These are phyloP conservation scores for Distichodus sexfasciatus DNA, from an alignment of 2,797 vertebrate species.

Conservation along the genomic window DNA sequence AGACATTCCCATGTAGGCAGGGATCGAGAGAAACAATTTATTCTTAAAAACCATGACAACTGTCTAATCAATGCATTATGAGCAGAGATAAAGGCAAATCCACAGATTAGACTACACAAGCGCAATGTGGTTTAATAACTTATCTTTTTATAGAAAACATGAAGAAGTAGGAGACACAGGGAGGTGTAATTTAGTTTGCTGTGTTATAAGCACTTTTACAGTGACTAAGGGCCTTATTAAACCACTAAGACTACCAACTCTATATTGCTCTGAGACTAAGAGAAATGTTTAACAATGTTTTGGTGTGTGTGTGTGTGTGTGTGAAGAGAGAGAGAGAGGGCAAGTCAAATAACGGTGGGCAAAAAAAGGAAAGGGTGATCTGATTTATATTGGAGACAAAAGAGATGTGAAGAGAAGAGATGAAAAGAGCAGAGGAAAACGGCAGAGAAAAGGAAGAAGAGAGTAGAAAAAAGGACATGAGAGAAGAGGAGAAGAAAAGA, in stretches of 20 bases:
- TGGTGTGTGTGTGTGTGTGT: background rate
- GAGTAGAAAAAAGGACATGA: background rate
- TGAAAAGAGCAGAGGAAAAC: too few species aligned
- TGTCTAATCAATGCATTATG: too few species aligned
- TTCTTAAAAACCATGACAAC: too few species aligned
- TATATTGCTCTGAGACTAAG: conserved; percentile 50
- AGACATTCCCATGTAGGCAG: too few species aligned
- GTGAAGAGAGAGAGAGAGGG: background rate
- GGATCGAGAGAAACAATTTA: too few species aligned
- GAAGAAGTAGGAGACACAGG: background rate
- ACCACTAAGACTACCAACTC: conserved; percentile 38
- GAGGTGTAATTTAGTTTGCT: background rate
- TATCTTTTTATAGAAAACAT: background rate
- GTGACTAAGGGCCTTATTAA: conserved; percentile 42
- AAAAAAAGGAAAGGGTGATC: too few species aligned
- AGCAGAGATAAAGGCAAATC: too few species aligned
- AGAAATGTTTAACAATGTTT: conserved; percentile 19
- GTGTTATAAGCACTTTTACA: conserved; percentile 30
- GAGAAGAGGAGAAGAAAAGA: background rate
- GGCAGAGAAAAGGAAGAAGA: background rate
- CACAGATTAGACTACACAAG: too few species aligned
- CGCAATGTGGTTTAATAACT: too few species aligned
- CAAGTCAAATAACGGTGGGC: too few species aligned
- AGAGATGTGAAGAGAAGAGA: background rate
- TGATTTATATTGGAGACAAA: too few species aligned